Evolutionary conservation across 2,888 invertebrate genomes (phyloP), one percentile per base, ranked within the genome.

Genomic region (Ectropis crepuscularia): DNA sequence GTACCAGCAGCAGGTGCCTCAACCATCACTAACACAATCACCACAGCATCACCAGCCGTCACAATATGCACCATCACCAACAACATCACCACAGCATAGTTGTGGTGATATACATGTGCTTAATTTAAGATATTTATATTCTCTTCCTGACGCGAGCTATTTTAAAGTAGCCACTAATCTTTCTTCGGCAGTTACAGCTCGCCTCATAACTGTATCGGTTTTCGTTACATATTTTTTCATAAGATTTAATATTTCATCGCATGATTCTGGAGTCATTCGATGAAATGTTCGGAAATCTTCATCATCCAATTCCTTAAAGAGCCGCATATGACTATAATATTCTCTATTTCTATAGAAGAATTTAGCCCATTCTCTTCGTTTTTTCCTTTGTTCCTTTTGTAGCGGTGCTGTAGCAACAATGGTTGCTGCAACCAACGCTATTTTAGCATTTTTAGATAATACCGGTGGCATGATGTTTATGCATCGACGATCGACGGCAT

Each of bases 91-190:
- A 41, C 41, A 41, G 41, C 41, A 41, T 58, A 64, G 39, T 55
- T 65, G 67, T 36, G 61, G 46, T 36, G 64, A 67, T 62, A 67
- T 67, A 57, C 57, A 53, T 8, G 63, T 62, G 28, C 62, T 62
- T 51, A 65, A 67, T 62, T 57, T 66, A 16, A 66, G 60, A 53
- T 69, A 65, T 61, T 43, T 58, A 45, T 47, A 68, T 57, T 68
- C 68, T 61, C 61, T 65, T 16, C 65, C 65, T 58, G 68, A 61
- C 50, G 63, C 61, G n/a, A 67, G 61, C 66, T 53, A 69, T 57
- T 61, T 62, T 61, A 67, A 61, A 16, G 65, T 65, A 28, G 67
- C 65, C 37, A 67, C 9, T n/a, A 67, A 59, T 61, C 67, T 65
- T 9, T 49, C 49, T 49, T 49, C 49, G n/a, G 49, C 49, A 49